These are phyloP conservation scores for Nicator chloris DNA, from an alignment of 2,113 vertebrate species.

Conservation along the genomic window DNA sequence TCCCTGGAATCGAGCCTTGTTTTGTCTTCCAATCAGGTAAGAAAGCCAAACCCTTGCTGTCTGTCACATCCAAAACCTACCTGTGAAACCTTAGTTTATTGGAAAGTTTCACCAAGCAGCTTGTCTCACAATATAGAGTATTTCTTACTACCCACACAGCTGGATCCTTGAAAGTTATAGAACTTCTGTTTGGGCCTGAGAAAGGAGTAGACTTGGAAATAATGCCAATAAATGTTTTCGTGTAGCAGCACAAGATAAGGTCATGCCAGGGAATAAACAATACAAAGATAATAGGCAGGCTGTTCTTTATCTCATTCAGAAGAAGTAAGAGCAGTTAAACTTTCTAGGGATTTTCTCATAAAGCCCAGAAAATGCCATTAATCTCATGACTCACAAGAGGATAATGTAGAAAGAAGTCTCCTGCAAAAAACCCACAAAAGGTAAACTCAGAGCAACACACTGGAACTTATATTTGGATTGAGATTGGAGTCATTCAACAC, in stretches of 20 bases:
- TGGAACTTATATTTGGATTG: background rate
- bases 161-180: background rate
- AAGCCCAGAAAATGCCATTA: background rate
- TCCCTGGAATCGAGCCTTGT: background rate
- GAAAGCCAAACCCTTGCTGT: background rate
- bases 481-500: background rate
- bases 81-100: background rate
- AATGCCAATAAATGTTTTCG: background rate
- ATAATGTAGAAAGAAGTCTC: background rate
- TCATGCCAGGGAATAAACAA: background rate
- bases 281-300: background rate
- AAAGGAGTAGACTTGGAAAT: background rate
- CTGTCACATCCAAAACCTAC: background rate
- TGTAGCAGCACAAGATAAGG: background rate
- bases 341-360: background rate
- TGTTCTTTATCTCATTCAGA: background rate
- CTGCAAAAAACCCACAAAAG: background rate
- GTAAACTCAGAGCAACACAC: background rate
- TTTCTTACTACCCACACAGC: background rate
- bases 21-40: background rate
- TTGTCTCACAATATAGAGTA: background rate
- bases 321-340: background rate
- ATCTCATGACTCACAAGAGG: background rate
- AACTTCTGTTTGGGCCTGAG: background rate
- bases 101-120: background rate